Conservation (phyloP, 2,797 vertebrate genomes). For the Hippoglossus hippoglossus region DNA sequence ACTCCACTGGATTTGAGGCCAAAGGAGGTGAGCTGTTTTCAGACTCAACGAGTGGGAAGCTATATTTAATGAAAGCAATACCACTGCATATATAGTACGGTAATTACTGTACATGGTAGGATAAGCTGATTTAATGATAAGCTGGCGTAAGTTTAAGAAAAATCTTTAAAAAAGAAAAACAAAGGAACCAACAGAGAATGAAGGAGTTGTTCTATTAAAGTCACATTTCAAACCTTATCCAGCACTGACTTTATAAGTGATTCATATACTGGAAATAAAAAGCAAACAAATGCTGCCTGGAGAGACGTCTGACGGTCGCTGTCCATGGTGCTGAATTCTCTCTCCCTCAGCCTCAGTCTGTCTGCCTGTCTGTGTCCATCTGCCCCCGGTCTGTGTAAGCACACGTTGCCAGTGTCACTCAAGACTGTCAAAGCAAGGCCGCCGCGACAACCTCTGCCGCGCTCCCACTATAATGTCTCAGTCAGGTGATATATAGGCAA, state of each 20-base stretch:
- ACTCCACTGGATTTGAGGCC: too few relatives aligned
- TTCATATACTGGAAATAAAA: constrained; percentile 65
- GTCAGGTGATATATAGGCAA: constrained; percentile 72
- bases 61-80: constrained; percentile 15
- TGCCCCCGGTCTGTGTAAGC: constrained; percentile 50
- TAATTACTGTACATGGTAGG: too few relatives aligned
- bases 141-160: not conserved
- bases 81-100: not conserved
- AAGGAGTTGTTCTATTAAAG: constrained; percentile 16
- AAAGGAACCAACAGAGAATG: not conserved
- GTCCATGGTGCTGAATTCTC: constrained; percentile 67
- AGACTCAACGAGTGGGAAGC: not conserved
- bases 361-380: constrained; percentile 58
- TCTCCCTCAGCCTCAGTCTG: constrained; percentile 12
- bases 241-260: constrained; percentile 44
- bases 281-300: constrained; percentile 64
- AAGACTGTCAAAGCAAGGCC: constrained; percentile 60
- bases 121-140: not conserved
- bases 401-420: constrained; percentile 64
- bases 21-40: not conserved
- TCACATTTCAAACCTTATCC: constrained; percentile 52
- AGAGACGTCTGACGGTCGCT: constrained; percentile 56
- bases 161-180: not conserved
- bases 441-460: constrained; percentile 28
- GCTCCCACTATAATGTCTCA: constrained; percentile 46